Conservation (phyloP, 37 sponge, comb jelly and placozoan genomes). For the Beroe ovata region DNA sequence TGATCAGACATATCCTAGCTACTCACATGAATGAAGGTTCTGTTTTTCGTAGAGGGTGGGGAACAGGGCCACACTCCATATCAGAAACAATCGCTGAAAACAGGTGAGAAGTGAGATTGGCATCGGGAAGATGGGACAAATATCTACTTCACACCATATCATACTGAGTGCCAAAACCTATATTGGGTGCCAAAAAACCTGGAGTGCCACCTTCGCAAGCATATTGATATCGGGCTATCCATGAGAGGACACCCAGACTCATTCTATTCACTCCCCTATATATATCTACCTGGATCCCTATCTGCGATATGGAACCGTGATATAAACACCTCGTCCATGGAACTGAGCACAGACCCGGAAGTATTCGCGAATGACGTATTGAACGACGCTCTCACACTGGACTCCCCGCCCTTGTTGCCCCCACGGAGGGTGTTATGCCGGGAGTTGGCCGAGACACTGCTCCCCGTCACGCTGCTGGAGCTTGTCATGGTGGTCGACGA, state of each 20-base stretch:
- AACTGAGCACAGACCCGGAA: conserved; percentile 9
- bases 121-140: too few species aligned
- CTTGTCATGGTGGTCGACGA: background rate
- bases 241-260: too few species aligned
- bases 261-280: too few species aligned
- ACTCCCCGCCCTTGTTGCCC: background rate
- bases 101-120: too few species aligned
- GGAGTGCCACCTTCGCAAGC: too few species aligned
- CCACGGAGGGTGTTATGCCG: background rate
- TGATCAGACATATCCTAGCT: too few species aligned
- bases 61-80: background rate
- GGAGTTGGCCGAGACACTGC: background rate
- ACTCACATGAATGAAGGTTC: background rate
- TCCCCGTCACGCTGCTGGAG: background rate
- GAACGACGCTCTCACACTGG: too few species aligned
- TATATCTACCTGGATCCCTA: conserved; percentile 14
- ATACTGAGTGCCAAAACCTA: too few species aligned
- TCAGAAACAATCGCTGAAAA: conserved; percentile 65
- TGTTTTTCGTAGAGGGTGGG: background rate
- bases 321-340: conserved; percentile 34
- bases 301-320: conserved; percentile 30
- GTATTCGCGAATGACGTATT: background rate
- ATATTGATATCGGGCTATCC: too few species aligned
- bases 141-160: too few species aligned
- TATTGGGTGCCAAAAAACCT: too few species aligned